A percentile compares a stretch with the other conserved stretches of the same genome.
Evolutionary conservation across 2,888 invertebrate genomes (phyloP).

Genomic region (Cordilura impudica): DNA sequence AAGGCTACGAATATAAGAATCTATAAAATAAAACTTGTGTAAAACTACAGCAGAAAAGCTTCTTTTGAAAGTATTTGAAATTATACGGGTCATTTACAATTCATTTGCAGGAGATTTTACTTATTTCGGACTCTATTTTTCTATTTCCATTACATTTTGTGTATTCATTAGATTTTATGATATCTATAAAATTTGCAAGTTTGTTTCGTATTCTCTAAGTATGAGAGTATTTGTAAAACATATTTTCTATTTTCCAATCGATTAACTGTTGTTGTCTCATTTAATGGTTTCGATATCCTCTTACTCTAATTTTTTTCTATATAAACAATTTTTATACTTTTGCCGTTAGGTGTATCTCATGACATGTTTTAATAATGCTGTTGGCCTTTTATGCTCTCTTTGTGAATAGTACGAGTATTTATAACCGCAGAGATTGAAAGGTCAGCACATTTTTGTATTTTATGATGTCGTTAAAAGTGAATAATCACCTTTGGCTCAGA

Average conservation of each 20-base stretch:
- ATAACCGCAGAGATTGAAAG: conserved; percentile 14
- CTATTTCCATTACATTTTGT: not conserved
- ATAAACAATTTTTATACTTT: not conserved
- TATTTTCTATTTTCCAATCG: conserved; percentile 1
- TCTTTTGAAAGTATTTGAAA: no score
- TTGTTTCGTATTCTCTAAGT: not conserved
- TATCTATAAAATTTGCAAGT: conserved; percentile 25
- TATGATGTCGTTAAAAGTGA: conserved; percentile 49
- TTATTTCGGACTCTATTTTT: not conserved
- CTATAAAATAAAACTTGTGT: no score
- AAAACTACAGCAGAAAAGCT: no score
- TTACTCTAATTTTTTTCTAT: not conserved
- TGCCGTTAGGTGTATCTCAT: not conserved
- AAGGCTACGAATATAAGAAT: no score
- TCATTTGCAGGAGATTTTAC: no score
- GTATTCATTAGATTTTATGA: conserved; percentile 24
- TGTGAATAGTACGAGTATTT: not conserved
- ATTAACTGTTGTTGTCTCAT: conserved; percentile 16
- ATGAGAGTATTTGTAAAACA: not conserved
- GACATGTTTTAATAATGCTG: not conserved
- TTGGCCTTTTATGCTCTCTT: not conserved
- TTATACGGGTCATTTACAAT: no score
- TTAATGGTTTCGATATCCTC: not conserved
- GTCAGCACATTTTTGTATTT: conserved; percentile 25
- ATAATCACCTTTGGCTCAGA: conserved; percentile 35